These are phyloP conservation scores for Melanerpes formicivorus DNA, from an alignment of 2,113 vertebrate genomes.

Conservation along the genomic window DNA sequence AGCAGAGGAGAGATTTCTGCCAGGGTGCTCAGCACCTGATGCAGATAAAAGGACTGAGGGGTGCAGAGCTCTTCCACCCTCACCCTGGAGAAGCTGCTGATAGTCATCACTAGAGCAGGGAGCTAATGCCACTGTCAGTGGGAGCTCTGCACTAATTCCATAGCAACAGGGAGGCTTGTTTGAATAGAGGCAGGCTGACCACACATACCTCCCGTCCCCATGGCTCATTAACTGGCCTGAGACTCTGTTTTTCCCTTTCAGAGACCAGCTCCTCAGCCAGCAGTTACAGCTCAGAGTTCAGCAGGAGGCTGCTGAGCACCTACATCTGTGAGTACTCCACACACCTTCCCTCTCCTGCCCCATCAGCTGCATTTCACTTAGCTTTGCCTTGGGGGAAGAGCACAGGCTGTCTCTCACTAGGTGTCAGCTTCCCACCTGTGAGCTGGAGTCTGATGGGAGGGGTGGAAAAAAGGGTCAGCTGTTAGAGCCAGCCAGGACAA, in stretches of 20 bases:
- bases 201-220: background rate
- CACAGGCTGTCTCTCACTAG: background rate
- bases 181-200: background rate
- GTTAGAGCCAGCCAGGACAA: background rate
- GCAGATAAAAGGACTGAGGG: background rate
- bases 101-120: background rate
- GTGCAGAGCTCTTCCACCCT: background rate
- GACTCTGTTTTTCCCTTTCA: slow-evolving; percentile 63
- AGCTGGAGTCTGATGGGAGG: background rate
- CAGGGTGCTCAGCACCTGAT: background rate
- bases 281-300: slow-evolving; percentile 95
- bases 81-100: background rate
- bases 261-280: slow-evolving; percentile 91
- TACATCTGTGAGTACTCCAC: slow-evolving; percentile 89
- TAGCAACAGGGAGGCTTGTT: slow-evolving; percentile 29
- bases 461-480: background rate
- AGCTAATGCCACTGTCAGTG: background rate
- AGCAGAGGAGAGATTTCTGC: background rate
- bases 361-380: rapidly evolving
- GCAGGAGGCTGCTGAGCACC: slow-evolving; percentile 90
- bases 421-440: background rate
- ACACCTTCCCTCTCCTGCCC: background rate
- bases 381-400: background rate
- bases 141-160: background rate
- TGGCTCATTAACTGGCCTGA: slow-evolving; percentile 4